phyloP scores from a whole-genome alignment of 2,797 vertebrate species.

The Manis crassicaudata region DNA sequence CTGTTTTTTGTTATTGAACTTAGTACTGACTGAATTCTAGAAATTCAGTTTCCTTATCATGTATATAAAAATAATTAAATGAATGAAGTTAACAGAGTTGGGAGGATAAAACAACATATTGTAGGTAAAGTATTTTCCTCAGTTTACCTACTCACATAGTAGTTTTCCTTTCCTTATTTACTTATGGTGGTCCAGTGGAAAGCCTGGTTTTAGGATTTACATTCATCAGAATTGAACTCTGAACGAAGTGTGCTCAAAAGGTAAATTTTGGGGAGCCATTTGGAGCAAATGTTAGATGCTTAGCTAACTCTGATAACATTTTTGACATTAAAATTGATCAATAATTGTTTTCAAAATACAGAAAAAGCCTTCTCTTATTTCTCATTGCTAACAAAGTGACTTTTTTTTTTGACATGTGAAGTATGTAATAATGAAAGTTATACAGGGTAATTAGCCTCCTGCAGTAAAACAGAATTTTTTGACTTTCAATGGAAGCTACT shows the following conservation, averaged over 20 bases:
- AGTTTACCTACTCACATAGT: neutral
- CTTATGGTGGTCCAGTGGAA: neutral
- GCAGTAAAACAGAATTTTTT: conserved; percentile 36
- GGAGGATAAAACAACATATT: neutral
- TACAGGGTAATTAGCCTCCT: neutral
- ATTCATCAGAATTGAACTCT: conserved; percentile 9
- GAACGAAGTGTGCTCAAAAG: neutral
- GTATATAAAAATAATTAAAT: neutral
- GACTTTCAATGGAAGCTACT: neutral
- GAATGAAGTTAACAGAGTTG: neutral
- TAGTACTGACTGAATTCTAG: neutral
- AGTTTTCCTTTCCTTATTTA: neutral
- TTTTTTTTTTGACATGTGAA: neutral
- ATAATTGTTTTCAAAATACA: neutral
- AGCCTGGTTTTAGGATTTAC: neutral
- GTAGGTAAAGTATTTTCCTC: neutral
- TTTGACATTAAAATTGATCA: conserved; percentile 11
- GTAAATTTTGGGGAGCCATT: neutral
- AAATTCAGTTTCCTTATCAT: neutral
- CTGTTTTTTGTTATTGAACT: neutral
- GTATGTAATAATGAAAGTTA: conserved; percentile 36
- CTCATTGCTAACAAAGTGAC: neutral
- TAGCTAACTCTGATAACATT: neutral
- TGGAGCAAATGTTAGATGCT: neutral
- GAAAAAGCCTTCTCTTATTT: neutral